phyloP scores from a whole-genome alignment of 2,113 vertebrate species.

The Brachyhypopomus occidentalis region DNA sequence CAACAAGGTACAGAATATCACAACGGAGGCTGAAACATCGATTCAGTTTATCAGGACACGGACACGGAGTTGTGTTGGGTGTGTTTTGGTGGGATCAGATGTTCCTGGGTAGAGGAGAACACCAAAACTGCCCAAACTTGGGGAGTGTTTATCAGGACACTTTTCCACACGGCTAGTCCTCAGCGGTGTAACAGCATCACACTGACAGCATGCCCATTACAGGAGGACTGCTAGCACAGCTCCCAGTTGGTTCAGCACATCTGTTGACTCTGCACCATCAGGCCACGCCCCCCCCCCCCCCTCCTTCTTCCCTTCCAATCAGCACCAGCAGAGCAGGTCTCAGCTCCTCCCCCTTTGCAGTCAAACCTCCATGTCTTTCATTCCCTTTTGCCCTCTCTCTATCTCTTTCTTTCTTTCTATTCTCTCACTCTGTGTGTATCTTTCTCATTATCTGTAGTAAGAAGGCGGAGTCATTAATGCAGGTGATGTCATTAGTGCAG shows the following conservation, averaged over 20 bases:
- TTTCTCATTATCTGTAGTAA: neutral
- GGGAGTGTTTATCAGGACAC: neutral
- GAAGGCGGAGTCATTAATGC: constrained; percentile 2
- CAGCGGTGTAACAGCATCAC: constrained; percentile 21
- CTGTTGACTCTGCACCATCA: constrained; percentile 44
- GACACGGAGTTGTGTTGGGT: no score
- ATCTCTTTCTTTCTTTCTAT: neutral
- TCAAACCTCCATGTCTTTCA: neutral
- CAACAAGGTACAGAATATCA: neutral
- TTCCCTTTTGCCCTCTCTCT: constrained; percentile 21
- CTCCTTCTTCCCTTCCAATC: constrained; percentile 44
- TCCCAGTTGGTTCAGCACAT: constrained; percentile 2
- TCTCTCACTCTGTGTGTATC: neutral
- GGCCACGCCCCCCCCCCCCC: constrained; percentile 35
- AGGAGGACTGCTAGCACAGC: constrained; percentile 5
- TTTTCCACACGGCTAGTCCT: constrained; percentile 5
- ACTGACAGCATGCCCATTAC: constrained; percentile 31
- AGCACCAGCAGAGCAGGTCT: constrained; percentile 45
- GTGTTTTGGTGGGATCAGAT: neutral
- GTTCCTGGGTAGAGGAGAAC: neutral
- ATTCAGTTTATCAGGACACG: neutral
- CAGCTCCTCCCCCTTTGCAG: constrained; percentile 4
- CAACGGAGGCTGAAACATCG: neutral
- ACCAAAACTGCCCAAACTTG: no score
- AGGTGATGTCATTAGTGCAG: constrained; percentile 45